phyloP scores from a whole-genome alignment of 2,113 vertebrate species.

The Brachypodius melanocephalos region DNA sequence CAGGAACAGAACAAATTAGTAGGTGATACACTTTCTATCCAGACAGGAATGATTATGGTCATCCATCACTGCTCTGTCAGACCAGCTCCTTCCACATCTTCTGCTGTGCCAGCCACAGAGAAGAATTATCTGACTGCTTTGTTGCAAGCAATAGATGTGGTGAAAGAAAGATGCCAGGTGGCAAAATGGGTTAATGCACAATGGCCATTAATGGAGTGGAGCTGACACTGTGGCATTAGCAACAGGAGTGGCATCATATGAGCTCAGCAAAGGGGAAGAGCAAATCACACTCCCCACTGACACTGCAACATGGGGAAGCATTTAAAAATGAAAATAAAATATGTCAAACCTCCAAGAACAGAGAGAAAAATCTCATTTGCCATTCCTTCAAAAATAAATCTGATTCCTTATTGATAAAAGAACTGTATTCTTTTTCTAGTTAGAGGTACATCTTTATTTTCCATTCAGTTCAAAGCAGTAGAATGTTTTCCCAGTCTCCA shows the following conservation, averaged over 20 bases:
- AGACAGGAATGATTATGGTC: not conserved
- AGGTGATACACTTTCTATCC: conserved; percentile 42
- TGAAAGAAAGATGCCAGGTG: not conserved
- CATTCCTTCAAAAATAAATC: not conserved
- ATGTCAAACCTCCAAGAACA: not conserved
- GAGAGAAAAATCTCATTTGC: not conserved
- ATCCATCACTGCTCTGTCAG: conserved; percentile 55
- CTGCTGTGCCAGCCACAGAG: not conserved
- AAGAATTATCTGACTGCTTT: conserved; percentile 21
- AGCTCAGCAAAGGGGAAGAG: not conserved
- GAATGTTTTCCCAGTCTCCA: not conserved
- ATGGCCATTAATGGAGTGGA: not conserved
- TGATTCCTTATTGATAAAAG: not conserved
- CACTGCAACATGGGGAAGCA: not conserved
- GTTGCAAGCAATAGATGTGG: not conserved
- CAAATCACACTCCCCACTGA: not conserved
- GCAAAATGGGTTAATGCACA: not conserved
- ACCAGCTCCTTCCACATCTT: not conserved
- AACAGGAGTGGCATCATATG: not conserved
- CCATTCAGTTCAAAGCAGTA: not conserved
- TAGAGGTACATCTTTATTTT: not conserved
- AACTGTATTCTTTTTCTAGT: not conserved
- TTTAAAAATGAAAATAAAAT: not conserved
- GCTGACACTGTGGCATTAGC: not conserved
- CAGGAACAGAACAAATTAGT: conserved; percentile 49